These are phyloP conservation scores for Syrista parreyssii DNA, from an alignment of 2,888 invertebrate genomes.

Conservation along the genomic window DNA sequence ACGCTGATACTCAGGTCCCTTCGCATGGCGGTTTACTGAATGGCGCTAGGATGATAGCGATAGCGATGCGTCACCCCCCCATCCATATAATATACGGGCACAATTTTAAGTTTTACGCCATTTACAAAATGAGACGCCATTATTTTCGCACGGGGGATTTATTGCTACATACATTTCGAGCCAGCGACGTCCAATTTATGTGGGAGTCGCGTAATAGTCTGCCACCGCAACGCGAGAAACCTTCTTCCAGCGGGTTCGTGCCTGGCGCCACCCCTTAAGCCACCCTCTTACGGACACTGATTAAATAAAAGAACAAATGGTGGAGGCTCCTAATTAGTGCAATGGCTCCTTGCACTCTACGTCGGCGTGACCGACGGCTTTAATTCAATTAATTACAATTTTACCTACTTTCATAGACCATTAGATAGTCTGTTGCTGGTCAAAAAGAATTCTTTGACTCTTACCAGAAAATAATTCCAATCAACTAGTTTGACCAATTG, in stretches of 20 bases:
- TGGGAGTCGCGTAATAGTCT: conserved; percentile 63
- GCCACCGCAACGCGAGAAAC: conserved; percentile 58
- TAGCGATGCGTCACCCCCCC: conserved; percentile 42
- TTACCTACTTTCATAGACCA: background rate
- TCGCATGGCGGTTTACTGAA: conserved; percentile 36
- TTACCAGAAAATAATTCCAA: no score
- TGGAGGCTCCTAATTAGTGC: conserved; percentile 4
- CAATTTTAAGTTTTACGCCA: conserved; percentile 64
- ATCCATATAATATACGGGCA: conserved; percentile 47
- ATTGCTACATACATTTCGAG: conserved; percentile 62
- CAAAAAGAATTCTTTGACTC: no score
- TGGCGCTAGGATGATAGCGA: conserved; percentile 40
- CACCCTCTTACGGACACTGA: conserved; percentile 36
- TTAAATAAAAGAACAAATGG: conserved; percentile 55
- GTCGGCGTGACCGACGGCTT: conserved; percentile 33
- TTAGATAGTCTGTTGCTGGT: background rate
- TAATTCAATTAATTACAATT: conserved; percentile 33
- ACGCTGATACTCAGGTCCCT: conserved; percentile 63
- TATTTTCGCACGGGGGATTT: conserved; percentile 62
- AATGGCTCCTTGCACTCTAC: conserved; percentile 39
- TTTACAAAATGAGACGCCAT: conserved; percentile 66
- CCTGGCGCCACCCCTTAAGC: conserved; percentile 10
- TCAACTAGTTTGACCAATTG: background rate
- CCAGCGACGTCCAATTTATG: conserved; percentile 62
- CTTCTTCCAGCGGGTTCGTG: conserved; percentile 21